Conservation (phyloP, 2,888 invertebrate species). For the Drosophila heteroneura region DNA sequence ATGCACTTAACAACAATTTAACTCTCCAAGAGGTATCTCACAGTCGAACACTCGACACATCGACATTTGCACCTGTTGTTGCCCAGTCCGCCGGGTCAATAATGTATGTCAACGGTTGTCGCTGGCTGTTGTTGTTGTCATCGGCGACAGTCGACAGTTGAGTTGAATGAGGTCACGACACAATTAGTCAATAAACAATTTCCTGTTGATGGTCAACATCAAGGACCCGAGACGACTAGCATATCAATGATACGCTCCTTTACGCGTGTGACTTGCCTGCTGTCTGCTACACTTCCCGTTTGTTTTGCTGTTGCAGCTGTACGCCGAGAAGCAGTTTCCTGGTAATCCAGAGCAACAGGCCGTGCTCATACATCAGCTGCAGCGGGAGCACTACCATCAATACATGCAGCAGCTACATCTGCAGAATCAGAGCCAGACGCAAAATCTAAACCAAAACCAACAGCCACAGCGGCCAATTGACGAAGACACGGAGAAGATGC, state of each 20-base stretch:
- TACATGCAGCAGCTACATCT: constrained; percentile 97
- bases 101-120: constrained; percentile 47
- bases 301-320: constrained; percentile 86
- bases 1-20: not conserved
- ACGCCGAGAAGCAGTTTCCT: constrained; percentile 97
- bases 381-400: constrained; percentile 99
- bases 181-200: constrained; percentile 21
- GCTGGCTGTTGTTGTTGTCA: not conserved
- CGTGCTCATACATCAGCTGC: constrained; percentile 95
- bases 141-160: constrained; percentile 1
- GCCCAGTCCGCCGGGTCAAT: constrained; percentile 42
- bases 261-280: not conserved
- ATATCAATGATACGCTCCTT: not conserved
- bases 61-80: constrained; percentile 57
- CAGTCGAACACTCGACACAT: not conserved
- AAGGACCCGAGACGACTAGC: constrained; percentile 10
- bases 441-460: constrained; percentile 32
- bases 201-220: constrained; percentile 1
- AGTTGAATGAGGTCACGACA: constrained; percentile 61
- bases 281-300: not conserved
- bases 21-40: constrained; percentile 5
- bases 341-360: constrained; percentile 96
- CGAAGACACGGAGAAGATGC: constrained; percentile 16
- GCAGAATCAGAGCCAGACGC: constrained; percentile 71
- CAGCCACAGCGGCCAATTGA: constrained; percentile 23